These are phyloP conservation scores for Heliconius hermathena DNA, from an alignment of 1,140 invertebrate genomes.

Conservation along the genomic window DNA sequence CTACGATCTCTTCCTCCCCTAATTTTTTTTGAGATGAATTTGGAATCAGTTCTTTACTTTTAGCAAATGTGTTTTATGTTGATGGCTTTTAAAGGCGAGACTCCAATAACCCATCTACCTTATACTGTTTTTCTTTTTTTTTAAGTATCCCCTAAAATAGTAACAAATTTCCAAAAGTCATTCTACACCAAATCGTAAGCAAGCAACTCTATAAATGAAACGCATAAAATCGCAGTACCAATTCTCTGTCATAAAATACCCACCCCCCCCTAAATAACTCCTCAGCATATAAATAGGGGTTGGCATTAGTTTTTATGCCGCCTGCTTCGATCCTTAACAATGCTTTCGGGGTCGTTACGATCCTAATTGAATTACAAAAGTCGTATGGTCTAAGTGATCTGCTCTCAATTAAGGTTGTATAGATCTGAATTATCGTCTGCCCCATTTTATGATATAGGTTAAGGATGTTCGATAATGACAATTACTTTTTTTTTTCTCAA, in stretches of 20 bases:
- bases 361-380: slow-evolving; percentile 1
- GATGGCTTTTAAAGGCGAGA: too few species aligned
- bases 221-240: slow-evolving; percentile 51
- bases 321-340: slow-evolving; percentile 30
- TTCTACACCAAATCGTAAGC: slow-evolving; percentile 44
- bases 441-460: neutral
- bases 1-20: too few species aligned
- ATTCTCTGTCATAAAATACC: slow-evolving; percentile 49
- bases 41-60: too few species aligned
- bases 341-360: neutral
- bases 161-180: neutral
- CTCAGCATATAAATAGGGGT: slow-evolving; percentile 44
- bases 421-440: neutral
- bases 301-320: slow-evolving; percentile 39
- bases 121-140: too few species aligned
- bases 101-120: too few species aligned
- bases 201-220: slow-evolving; percentile 44
- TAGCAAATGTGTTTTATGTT: too few species aligned
- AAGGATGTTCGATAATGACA: neutral
- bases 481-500: neutral
- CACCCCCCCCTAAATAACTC: slow-evolving; percentile 48
- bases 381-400: neutral
- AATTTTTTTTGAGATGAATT: too few species aligned
- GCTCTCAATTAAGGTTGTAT: neutral
- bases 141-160: too few species aligned